These are phyloP conservation scores for Crepidodera aurea DNA, from an alignment of 2,888 invertebrate species.

Conservation along the genomic window DNA sequence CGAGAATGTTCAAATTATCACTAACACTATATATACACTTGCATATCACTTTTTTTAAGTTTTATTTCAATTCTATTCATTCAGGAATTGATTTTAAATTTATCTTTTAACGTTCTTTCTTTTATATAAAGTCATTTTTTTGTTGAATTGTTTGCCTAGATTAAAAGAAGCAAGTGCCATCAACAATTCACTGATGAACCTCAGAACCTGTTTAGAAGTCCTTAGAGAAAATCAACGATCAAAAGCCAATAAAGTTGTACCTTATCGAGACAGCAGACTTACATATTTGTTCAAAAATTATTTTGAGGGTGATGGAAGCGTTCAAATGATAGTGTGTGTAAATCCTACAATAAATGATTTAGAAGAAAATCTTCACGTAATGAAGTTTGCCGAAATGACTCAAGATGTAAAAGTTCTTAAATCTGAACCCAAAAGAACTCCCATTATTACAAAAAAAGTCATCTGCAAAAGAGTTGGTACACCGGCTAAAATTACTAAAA, in stretches of 20 bases:
- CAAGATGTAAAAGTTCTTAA: constrained; percentile 90
- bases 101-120: too few species aligned
- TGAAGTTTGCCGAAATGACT: constrained; percentile 97
- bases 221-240: constrained; percentile 87
- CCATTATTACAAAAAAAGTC: constrained; percentile 54
- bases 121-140: too few species aligned
- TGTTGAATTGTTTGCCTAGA: too few species aligned
- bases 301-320: constrained; percentile 94
- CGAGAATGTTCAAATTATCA: too few species aligned
- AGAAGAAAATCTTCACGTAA: constrained; percentile 90
- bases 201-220: constrained; percentile 90
- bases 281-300: constrained; percentile 97
- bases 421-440: constrained; percentile 64
- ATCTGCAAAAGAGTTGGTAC: constrained; percentile 40
- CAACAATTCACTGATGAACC: constrained; percentile 94
- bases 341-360: constrained; percentile 93
- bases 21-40: too few species aligned
- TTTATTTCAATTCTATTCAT: too few species aligned
- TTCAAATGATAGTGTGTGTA: constrained; percentile 95
- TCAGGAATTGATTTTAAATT: too few species aligned
- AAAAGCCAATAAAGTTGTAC: constrained; percentile 80
- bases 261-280: constrained; percentile 93
- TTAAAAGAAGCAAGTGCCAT: constrained; percentile 79
- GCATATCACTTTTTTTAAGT: too few species aligned
- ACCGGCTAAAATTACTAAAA: constrained; percentile 39